phyloP scores from a whole-genome alignment of 1,140 invertebrate species.

The Achatina immaculata region DNA sequence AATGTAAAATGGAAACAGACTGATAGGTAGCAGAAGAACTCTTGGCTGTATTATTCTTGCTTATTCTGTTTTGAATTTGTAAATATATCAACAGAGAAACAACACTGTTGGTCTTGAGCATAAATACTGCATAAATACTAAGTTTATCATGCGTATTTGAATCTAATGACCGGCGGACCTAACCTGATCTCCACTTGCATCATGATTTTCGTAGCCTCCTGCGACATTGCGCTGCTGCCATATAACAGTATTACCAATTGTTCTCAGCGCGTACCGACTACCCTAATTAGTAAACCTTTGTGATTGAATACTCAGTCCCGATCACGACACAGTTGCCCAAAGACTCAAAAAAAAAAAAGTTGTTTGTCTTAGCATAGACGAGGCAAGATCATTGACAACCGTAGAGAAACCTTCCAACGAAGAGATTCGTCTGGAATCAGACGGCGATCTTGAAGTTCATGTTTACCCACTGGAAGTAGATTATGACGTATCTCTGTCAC shows the following conservation, averaged over 20 bases:
- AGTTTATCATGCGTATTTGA: background rate
- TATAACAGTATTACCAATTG: background rate
- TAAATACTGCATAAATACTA: too few relatives aligned
- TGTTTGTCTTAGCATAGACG: background rate
- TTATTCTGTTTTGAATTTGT: too few relatives aligned
- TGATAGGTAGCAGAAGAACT: too few relatives aligned
- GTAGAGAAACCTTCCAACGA: background rate
- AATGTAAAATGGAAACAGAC: too few relatives aligned
- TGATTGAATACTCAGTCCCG: background rate
- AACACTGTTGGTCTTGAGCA: too few relatives aligned
- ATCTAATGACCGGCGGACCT: too few relatives aligned
- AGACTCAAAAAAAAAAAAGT: background rate
- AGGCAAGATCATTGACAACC: background rate
- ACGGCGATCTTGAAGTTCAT: background rate
- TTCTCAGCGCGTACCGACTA: background rate
- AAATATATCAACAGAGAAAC: too few relatives aligned
- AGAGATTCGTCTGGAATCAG: background rate
- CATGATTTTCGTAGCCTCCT: background rate
- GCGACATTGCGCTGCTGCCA: background rate
- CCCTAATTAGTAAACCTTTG: slow-evolving; percentile 5
- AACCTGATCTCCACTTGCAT: background rate
- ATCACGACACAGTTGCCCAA: slow-evolving; percentile 1
- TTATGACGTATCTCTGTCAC: slow-evolving; percentile 16
- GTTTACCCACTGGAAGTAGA: background rate
- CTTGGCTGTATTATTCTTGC: too few relatives aligned